phyloP scores from a whole-genome alignment of 1,140 invertebrate species.

The Cheumatopsyche charites region DNA sequence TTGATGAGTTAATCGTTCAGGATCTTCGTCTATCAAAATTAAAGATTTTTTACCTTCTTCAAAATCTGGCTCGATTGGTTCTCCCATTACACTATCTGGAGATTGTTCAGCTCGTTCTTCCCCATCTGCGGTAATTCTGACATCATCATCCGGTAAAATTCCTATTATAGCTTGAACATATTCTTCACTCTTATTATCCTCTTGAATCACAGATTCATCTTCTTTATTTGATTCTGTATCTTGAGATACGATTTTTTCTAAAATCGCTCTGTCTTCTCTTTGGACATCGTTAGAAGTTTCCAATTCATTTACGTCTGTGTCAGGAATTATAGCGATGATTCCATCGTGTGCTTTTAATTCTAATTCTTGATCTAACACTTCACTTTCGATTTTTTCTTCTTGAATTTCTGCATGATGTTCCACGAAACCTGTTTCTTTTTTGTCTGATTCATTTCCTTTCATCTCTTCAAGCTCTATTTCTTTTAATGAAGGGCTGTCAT shows the following conservation, averaged over 20 bases:
- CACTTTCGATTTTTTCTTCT: slow-evolving; percentile 41
- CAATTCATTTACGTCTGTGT: slow-evolving; percentile 31
- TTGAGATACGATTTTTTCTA: background rate
- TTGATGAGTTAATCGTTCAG: slow-evolving; percentile 34
- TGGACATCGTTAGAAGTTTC: background rate
- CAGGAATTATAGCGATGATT: slow-evolving; percentile 47
- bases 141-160: slow-evolving; percentile 46
- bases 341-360: slow-evolving; percentile 34
- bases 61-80: slow-evolving; percentile 28
- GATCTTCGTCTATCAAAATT: slow-evolving; percentile 43
- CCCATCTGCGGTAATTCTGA: slow-evolving; percentile 4
- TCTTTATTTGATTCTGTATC: slow-evolving; percentile 24
- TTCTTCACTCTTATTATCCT: slow-evolving; percentile 38
- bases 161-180: slow-evolving; percentile 45
- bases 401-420: slow-evolving; percentile 35
- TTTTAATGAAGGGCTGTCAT: background rate
- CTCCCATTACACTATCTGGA: slow-evolving; percentile 44
- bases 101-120: slow-evolving; percentile 38
- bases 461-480: background rate
- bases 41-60: slow-evolving; percentile 33
- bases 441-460: background rate
- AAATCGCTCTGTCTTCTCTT: slow-evolving; percentile 6
- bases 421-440: slow-evolving; percentile 17
- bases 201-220: slow-evolving; percentile 20
- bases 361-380: slow-evolving; percentile 35